These are phyloP conservation scores for Periplaneta americana DNA, from an alignment of 1,140 invertebrate species.

Conservation along the genomic window DNA sequence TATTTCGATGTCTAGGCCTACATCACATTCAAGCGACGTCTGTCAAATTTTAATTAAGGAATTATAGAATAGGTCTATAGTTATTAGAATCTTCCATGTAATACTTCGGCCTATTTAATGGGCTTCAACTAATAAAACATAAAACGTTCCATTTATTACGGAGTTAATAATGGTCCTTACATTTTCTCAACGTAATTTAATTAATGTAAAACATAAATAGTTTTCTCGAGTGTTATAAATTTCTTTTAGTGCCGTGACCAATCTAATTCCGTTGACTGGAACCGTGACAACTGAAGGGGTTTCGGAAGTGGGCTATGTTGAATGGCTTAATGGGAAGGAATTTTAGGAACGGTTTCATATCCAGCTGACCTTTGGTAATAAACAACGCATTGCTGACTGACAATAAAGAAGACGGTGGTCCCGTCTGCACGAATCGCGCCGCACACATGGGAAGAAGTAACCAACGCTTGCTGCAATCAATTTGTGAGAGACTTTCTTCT, in stretches of 20 bases:
- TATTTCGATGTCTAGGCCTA: too few species aligned
- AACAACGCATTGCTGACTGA: background rate
- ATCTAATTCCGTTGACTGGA: background rate
- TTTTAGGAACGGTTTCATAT: background rate
- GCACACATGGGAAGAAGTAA: too few species aligned
- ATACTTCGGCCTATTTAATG: too few species aligned
- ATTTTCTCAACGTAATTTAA: background rate
- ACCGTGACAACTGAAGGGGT: background rate
- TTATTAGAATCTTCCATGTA: too few species aligned
- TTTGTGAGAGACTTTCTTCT: background rate
- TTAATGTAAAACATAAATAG: background rate
- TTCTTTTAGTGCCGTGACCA: background rate
- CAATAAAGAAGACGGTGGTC: background rate
- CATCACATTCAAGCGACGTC: too few species aligned
- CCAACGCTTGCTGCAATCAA: background rate
- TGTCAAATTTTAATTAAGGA: too few species aligned
- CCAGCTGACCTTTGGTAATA: background rate
- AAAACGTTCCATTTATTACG: too few species aligned
- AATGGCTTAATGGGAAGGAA: background rate
- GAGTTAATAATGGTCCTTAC: too few species aligned
- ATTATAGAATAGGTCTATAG: too few species aligned
- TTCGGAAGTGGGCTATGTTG: background rate
- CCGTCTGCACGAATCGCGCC: background rate
- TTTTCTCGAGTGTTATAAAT: background rate
- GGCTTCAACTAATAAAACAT: too few species aligned